phyloP scores from a whole-genome alignment of 2,797 vertebrate species.

The Hybognathus amarus region DNA sequence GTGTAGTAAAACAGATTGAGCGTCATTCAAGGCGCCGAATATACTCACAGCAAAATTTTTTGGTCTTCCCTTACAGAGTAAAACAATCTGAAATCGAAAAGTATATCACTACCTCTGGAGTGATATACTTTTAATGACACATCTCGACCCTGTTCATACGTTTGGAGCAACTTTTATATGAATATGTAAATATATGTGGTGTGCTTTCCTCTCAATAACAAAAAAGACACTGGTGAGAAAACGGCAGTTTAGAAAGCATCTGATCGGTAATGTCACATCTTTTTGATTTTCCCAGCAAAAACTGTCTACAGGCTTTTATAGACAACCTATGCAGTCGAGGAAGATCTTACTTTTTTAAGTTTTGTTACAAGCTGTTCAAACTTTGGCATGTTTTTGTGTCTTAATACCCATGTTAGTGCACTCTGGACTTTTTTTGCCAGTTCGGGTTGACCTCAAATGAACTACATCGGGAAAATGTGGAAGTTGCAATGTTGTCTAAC shows the following conservation, averaged over 20 bases:
- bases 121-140: too few species aligned
- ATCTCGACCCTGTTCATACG: background rate
- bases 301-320: background rate
- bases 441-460: background rate
- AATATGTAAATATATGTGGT: background rate
- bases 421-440: background rate
- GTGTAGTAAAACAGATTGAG: too few species aligned
- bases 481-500: background rate
- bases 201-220: background rate
- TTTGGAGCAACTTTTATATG: background rate
- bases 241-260: too few species aligned
- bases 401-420: background rate
- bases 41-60: too few species aligned
- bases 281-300: too few species aligned
- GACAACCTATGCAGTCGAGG: background rate
- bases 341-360: background rate
- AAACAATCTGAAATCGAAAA: too few species aligned
- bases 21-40: too few species aligned
- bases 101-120: too few species aligned
- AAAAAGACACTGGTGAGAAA: background rate
- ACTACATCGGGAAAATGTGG: slow-evolving; percentile 1
- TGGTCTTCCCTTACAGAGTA: too few species aligned
- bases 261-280: too few species aligned
- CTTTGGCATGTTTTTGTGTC: background rate
- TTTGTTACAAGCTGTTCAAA: background rate